Base-by-base conservation (phyloP, 2,888 invertebrate species). In the Tuberolachnus salignus region DNA sequence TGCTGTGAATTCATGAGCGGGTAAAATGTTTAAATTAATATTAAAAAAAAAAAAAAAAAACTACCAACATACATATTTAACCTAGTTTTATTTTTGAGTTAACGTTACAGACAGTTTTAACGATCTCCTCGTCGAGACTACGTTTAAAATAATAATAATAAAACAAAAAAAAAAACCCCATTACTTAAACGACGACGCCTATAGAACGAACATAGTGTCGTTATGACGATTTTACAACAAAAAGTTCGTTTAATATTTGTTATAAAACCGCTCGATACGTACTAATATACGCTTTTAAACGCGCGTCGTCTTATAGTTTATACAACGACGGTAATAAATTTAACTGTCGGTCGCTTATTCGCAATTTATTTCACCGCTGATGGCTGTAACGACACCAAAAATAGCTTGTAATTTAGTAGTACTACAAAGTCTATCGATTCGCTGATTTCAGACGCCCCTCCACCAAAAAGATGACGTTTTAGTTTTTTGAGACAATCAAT, bases 171-270 rank as follows among this genome's bases (percentile, higher is more conserved):
- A 70, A 44, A 23, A 6, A 55, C 21, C 44, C 55, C 16, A 44
- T 57, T n/a, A n/a, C n/a, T 59, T 71, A 59, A 71, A 71, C 14
- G 13, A 71, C 14, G 13, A 57, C 71, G 71, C 59, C 59, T n/a
- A 46, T 46, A n/a, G 57, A 71, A 23, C 10, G 19, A n/a, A 26
- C 21, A 3, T n/a, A 53, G 46, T 19, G 16, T 42, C 55, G 10
- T 55, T 19, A 69, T 23, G 16, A 55, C 42, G 53, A 21, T 57
- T 42, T 55, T 55, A 53, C 53, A 42, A 44, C 14, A 55, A 69
- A 69, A 42, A 14, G 34, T 57, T 21, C 21, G 21, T 57, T 10
- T 66, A 23, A 66, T 66, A 16, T 9, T 49, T 9, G 66, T 21
- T 23, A 66, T 49, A 49, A 66, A 66, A 64, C 6, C 3, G 10